A percentile compares a stretch with the other conserved stretches of the same genome.
Evolutionary conservation across 2,888 invertebrate genomes (phyloP).

Genomic region (Dione juno): DNA sequence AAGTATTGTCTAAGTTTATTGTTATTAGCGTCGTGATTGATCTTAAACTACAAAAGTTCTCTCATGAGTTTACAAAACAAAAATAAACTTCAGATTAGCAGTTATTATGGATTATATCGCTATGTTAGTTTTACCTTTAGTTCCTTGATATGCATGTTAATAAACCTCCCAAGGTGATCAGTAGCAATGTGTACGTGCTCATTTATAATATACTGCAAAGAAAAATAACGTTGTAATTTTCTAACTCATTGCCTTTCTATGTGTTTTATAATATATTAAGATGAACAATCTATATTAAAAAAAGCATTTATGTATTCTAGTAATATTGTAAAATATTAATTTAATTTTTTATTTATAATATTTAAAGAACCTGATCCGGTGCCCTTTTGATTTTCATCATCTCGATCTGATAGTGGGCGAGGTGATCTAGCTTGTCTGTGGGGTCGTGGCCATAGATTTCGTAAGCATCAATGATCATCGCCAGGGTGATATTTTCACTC

Average conservation of each 20-base stretch:
- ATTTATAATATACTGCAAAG: constrained; percentile 73
- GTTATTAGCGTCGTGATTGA: no score
- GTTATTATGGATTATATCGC: no score
- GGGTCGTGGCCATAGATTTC: constrained; percentile 80
- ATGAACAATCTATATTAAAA: no score
- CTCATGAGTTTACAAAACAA: no score
- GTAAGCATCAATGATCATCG: constrained; percentile 77
- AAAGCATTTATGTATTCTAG: no score
- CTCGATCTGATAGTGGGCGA: constrained; percentile 74
- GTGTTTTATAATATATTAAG: no score
- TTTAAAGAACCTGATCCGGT: constrained; percentile 69
- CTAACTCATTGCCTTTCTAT: no score
- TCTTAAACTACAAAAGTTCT: no score
- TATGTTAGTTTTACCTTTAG: constrained; percentile 61
- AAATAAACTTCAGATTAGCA: no score
- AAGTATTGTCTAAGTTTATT: no score
- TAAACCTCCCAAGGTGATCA: constrained; percentile 72
- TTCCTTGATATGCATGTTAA: constrained; percentile 73
- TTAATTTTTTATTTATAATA: neutral
- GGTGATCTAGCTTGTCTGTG: constrained; percentile 74
- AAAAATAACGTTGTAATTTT: neutral
- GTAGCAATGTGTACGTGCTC: constrained; percentile 76
- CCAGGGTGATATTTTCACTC: constrained; percentile 66
- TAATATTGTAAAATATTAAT: no score
- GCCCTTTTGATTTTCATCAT: constrained; percentile 78